Percentiles rank a stretch among this genome's conserved stretches.
Evolutionary conservation across 2,888 invertebrate species (phyloP).

Genomic region (Dastarcus helophoroides): DNA sequence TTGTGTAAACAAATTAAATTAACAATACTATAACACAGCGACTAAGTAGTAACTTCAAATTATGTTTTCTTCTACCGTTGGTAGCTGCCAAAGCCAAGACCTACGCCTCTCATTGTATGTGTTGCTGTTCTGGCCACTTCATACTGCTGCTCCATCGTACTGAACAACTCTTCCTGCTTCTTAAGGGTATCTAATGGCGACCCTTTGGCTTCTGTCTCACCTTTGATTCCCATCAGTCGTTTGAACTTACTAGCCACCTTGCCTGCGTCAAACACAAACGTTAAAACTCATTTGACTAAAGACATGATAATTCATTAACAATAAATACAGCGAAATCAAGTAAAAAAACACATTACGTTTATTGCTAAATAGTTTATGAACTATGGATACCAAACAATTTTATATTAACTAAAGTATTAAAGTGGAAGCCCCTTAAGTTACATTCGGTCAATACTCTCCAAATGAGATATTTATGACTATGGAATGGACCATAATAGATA

Average conservation of each 20-base stretch:
- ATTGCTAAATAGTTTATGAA: too few relatives aligned
- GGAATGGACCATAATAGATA: too few relatives aligned
- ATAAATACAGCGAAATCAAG: slow-evolving; percentile 2
- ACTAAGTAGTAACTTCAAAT: too few relatives aligned
- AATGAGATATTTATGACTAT: too few relatives aligned
- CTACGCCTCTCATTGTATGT: slow-evolving; percentile 87
- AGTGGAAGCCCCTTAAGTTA: too few relatives aligned
- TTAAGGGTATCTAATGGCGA: slow-evolving; percentile 40
- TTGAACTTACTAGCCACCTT: slow-evolving; percentile 91
- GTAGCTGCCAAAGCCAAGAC: slow-evolving; percentile 63
- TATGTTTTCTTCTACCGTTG: too few relatives aligned
- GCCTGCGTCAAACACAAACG: slow-evolving; percentile 21
- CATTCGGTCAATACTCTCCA: too few relatives aligned
- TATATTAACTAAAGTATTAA: too few relatives aligned
- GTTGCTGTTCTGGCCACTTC: slow-evolving; percentile 92
- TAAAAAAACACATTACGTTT: slow-evolving; percentile 1
- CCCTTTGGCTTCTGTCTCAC: slow-evolving; percentile 38
- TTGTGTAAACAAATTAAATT: too few relatives aligned
- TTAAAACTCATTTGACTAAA: neutral
- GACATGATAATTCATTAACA: neutral
- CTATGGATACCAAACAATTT: too few relatives aligned
- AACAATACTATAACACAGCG: too few relatives aligned
- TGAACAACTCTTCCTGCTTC: slow-evolving; percentile 78
- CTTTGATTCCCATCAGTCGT: slow-evolving; percentile 90
- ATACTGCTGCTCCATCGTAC: slow-evolving; percentile 90